Evolutionary conservation across 2,888 invertebrate genomes (phyloP).

Genomic region (Parnassius orleans): DNA sequence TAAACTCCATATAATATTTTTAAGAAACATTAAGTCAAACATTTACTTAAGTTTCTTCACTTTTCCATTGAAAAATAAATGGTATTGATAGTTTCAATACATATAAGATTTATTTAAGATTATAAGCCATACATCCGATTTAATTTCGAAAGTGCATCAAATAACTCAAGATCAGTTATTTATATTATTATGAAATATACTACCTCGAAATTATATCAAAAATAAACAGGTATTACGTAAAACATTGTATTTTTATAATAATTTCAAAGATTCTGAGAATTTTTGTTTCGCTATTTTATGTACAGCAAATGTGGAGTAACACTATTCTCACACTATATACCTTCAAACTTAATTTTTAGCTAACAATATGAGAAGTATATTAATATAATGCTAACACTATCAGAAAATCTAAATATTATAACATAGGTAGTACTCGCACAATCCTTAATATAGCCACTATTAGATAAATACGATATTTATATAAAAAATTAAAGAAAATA

Average conservation of each 20-base stretch:
- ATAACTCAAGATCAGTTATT: constrained; percentile 6
- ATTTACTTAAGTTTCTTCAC: not conserved
- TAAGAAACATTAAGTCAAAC: not conserved
- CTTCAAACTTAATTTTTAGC: constrained; percentile 62
- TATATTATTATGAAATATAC: constrained; percentile 6
- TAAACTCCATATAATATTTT: not conserved
- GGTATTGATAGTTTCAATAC: constrained; percentile 1
- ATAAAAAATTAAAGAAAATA: constrained; percentile 5
- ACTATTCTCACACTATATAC: constrained; percentile 53
- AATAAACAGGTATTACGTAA: constrained; percentile 3
- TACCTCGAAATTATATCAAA: constrained; percentile 8
- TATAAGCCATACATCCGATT: constrained; percentile 1
- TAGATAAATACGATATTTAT: constrained; percentile 21
- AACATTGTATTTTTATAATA: constrained; percentile 9
- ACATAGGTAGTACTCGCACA: constrained; percentile 45
- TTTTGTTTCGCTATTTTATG: constrained; percentile 22
- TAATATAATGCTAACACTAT: constrained; percentile 65
- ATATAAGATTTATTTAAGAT: no score
- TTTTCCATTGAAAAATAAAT: not conserved
- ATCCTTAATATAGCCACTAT: constrained; percentile 43
- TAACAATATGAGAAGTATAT: constrained; percentile 68
- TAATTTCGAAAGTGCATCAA: constrained; percentile 14
- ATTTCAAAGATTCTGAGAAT: constrained; percentile 2
- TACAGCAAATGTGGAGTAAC: constrained; percentile 43
- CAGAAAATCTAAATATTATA: constrained; percentile 64